A percentile compares a stretch with the other conserved stretches of the same genome.
These are phyloP conservation scores for Rosalia funebris DNA, from an alignment of 2,888 invertebrate species.

Conservation along the genomic window DNA sequence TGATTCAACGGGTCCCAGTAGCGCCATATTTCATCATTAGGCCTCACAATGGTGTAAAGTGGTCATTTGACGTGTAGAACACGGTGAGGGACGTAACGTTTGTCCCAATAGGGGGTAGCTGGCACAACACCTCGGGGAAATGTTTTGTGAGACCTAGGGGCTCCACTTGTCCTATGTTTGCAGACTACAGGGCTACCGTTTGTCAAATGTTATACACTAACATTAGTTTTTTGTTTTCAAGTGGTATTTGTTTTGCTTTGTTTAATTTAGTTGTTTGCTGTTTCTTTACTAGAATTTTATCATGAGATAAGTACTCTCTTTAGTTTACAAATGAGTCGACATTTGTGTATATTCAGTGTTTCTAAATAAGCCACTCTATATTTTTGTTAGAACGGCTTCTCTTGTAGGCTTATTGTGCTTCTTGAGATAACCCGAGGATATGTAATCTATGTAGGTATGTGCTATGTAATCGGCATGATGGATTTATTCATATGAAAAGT, in stretches of 20 bases:
- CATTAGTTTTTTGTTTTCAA: constrained; percentile 51
- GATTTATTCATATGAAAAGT: too few species aligned
- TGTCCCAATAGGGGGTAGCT: constrained; percentile 37
- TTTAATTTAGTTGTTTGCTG: constrained; percentile 44
- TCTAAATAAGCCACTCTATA: too few species aligned
- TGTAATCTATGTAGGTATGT: too few species aligned
- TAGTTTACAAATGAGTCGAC: not conserved
- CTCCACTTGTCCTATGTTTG: constrained; percentile 49
- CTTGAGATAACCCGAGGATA: too few species aligned
- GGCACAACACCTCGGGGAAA: constrained; percentile 57
- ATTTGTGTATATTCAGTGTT: too few species aligned
- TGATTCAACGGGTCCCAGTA: constrained; percentile 65
- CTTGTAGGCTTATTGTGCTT: too few species aligned
- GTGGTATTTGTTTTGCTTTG: constrained; percentile 55
- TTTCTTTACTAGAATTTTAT: constrained; percentile 28
- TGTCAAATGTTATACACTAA: constrained; percentile 60
- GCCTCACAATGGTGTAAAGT: constrained; percentile 65
- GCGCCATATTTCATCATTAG: constrained; percentile 68
- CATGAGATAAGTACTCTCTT: not conserved
- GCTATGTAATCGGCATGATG: too few species aligned
- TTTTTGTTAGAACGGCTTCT: too few species aligned
- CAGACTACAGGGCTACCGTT: constrained; percentile 54
- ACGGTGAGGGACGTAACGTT: constrained; percentile 49
- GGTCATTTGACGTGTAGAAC: constrained; percentile 67
- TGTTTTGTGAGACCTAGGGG: constrained; percentile 49